phyloP scores from a whole-genome alignment of 2,888 invertebrate genomes.

The Temnothorax rugatulus region DNA sequence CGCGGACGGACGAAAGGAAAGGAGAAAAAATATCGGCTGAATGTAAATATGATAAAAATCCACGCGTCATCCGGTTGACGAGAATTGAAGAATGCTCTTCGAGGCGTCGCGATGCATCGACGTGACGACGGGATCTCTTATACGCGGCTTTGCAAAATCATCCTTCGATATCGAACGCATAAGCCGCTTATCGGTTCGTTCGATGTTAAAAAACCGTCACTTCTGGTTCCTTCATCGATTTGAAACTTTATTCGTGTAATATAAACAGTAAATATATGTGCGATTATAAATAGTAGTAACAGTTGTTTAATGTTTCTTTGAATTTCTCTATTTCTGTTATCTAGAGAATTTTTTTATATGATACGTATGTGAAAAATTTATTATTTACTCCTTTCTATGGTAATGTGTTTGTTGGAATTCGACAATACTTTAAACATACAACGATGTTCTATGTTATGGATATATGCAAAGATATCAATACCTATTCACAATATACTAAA shows the following conservation, averaged over 20 bases:
- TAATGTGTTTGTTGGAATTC: background rate
- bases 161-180: slow-evolving; percentile 38
- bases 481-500: background rate
- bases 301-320: background rate
- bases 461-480: background rate
- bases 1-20: slow-evolving; percentile 52
- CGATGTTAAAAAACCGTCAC: slow-evolving; percentile 41
- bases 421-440: background rate
- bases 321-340: background rate
- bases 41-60: slow-evolving; percentile 71
- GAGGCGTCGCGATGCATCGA: slow-evolving; percentile 39
- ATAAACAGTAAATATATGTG: background rate
- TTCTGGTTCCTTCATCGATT: slow-evolving; percentile 41
- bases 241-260: background rate
- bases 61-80: slow-evolving; percentile 70
- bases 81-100: slow-evolving; percentile 50
- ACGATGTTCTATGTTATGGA: background rate
- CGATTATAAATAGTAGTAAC: background rate
- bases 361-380: background rate
- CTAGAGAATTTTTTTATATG: background rate
- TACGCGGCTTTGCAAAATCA: slow-evolving; percentile 39
- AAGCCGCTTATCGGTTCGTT: slow-evolving; percentile 33
- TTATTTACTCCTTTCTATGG: background rate
- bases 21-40: slow-evolving; percentile 65
- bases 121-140: slow-evolving; percentile 37